These are phyloP conservation scores for Folsomia manolachei DNA, from an alignment of 2,888 invertebrate species.

Conservation along the genomic window DNA sequence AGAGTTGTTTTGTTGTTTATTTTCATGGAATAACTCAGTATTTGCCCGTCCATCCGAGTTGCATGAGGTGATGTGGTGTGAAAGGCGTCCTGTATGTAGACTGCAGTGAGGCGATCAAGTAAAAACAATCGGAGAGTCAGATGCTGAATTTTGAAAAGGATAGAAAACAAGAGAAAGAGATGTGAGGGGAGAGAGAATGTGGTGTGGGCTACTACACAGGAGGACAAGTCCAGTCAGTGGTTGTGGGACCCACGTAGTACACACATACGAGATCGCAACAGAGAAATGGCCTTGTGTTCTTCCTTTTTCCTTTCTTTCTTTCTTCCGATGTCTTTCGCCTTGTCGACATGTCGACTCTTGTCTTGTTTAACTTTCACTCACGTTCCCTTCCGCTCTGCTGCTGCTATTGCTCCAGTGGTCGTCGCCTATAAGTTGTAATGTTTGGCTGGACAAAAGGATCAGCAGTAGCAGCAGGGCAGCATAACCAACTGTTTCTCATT, in stretches of 20 bases:
- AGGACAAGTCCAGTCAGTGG: not conserved
- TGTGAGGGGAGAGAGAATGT: not conserved
- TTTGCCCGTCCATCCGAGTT: not conserved
- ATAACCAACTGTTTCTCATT: not conserved
- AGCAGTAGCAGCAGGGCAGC: not conserved
- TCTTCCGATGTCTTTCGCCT: not conserved
- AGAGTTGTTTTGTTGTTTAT: no score
- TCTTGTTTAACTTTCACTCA: conserved; percentile 15
- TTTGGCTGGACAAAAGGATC: not conserved
- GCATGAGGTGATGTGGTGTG: not conserved
- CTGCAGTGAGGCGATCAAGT: not conserved
- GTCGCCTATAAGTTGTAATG: not conserved
- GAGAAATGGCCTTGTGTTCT: conserved; percentile 17
- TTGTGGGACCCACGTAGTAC: no score
- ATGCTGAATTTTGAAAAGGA: not conserved
- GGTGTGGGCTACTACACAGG: not conserved
- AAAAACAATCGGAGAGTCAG: not conserved
- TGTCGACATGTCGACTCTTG: conserved; percentile 13
- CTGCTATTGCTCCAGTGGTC: not conserved
- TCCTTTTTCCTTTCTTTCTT: conserved; percentile 3
- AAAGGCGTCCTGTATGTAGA: not conserved
- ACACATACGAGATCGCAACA: no score
- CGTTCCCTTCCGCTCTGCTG: conserved; percentile 10
- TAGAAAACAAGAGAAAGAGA: not conserved
- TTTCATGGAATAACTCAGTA: no score